phyloP scores from a whole-genome alignment of 2,797 vertebrate species.

The Heliangelus exortis region DNA sequence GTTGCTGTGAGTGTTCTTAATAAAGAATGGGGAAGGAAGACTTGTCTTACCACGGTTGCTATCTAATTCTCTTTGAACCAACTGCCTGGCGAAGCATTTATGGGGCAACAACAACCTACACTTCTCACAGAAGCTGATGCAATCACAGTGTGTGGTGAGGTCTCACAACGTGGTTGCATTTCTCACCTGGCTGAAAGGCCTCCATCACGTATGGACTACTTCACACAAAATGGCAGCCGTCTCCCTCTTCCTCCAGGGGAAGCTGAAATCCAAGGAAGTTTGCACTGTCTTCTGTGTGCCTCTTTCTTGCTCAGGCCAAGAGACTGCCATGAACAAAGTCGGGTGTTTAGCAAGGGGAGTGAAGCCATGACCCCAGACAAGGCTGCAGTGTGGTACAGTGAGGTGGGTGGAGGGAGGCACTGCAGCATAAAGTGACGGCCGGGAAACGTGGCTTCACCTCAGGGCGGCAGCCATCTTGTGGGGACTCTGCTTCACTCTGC shows the following conservation, averaged over 20 bases:
- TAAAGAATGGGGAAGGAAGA: neutral
- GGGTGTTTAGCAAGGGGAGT: neutral
- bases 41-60: neutral
- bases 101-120: neutral
- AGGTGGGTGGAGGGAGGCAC: neutral
- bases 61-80: neutral
- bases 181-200: neutral
- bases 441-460: too few species aligned
- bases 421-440: accelerated
- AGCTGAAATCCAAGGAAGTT: neutral
- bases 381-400: too few species aligned
- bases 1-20: neutral
- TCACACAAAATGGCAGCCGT: neutral
- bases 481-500: neutral
- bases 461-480: neutral
- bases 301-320: neutral
- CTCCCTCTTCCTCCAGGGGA: neutral
- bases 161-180: neutral
- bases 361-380: accelerated
- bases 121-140: neutral
- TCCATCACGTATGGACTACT: neutral
- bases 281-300: neutral
- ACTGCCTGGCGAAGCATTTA: neutral
- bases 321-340: neutral
- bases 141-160: accelerated